Evolutionary conservation across 2,888 invertebrate genomes (phyloP), one percentile per base, ranked within the genome.

Genomic region (Drosophila anomelani): DNA sequence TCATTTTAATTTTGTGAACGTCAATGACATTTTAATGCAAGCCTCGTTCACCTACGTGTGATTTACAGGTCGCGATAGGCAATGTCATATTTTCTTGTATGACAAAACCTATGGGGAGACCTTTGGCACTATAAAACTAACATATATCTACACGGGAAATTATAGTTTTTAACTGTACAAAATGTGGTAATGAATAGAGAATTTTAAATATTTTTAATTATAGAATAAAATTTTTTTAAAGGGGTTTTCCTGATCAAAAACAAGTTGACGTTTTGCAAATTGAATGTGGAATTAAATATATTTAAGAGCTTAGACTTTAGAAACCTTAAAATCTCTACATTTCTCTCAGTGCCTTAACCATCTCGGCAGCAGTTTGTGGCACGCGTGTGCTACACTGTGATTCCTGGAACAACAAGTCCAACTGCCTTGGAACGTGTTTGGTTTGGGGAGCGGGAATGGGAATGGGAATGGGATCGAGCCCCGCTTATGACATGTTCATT

Each of bases 401-500:
- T 84, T 84, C 84, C 77, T 77, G 81, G 84, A 84, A 83, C 68
- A 75, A 77, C 85, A 72, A 80, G 68, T 86, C 78, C 76, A 80
- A 61, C 84, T 49, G 49, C 56, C 66, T 51, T 71, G 77, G 75
- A 78, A 88, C 89, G 85, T 88, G 89, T 86, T 84, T 75, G 47
- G 70, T 58, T 58, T 68, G 68, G 17, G 51, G 36, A 53, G 54
- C 39, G 47, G 49, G 44, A 23, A 15, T 23, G 62, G 51, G 61
- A 55, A 53, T 56, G 43, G 41, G 64, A 68, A 47, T 56, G 44
- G 41, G 51, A 56, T 17, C 54, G 64, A 71, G 79, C 67, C 73
- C 75, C 73, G 73, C 76, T 85, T 85, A 85, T 85, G 85, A 85
- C 88, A 81, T 86, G 84, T 80, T 80, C 81, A 84, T 84, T 81